Conservation (phyloP, 2,888 invertebrate species). For the Labia minor region DNA sequence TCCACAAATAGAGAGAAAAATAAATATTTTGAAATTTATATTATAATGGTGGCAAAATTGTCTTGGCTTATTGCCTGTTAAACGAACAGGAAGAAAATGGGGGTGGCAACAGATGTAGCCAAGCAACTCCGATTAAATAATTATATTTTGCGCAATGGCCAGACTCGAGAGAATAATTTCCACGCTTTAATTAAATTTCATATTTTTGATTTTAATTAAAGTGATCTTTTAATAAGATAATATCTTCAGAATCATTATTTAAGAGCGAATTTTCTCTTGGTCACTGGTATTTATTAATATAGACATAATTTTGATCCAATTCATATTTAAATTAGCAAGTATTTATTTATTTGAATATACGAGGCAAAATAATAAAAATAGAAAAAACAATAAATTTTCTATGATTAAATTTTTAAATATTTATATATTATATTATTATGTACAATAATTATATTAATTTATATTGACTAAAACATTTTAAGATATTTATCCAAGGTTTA, state of each 20-base stretch:
- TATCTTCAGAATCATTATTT: neutral
- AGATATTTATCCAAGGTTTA: too few species aligned
- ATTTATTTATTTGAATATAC: too few species aligned
- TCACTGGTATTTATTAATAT: too few species aligned
- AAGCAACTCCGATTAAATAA: neutral
- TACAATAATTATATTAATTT: too few species aligned
- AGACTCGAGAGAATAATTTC: neutral
- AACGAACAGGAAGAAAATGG: neutral
- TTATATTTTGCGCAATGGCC: neutral
- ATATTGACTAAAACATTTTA: too few species aligned
- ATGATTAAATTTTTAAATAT: too few species aligned
- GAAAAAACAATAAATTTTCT: too few species aligned
- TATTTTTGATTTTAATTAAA: slow-evolving; percentile 13
- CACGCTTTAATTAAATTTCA: slow-evolving; percentile 1
- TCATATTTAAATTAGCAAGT: too few species aligned
- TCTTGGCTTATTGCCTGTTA: slow-evolving; percentile 5
- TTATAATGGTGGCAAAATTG: neutral
- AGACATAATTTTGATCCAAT: neutral
- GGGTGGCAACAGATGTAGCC: neutral
- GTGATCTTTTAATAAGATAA: neutral
- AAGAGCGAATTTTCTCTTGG: neutral
- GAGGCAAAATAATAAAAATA: too few species aligned
- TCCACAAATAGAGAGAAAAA: too few species aligned
- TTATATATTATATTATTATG: too few species aligned
- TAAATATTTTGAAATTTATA: too few species aligned